Evolutionary conservation across 2,113 vertebrate species (phyloP).

Genomic region (Notothenia rossii): DNA sequence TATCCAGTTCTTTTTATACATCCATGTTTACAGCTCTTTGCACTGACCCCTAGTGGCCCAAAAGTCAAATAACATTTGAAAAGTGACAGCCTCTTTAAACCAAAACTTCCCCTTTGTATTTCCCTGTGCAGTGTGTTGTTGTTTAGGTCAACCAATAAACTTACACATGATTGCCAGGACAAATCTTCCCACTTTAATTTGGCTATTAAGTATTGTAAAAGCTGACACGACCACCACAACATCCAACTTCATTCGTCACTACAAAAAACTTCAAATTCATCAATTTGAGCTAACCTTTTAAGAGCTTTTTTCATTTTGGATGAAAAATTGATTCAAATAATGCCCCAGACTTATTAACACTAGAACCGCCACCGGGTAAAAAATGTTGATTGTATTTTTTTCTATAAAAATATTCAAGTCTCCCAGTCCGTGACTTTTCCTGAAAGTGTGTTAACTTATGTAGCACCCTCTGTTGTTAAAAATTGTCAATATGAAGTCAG

Average conservation of each 20-base stretch:
- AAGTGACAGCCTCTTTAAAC: not conserved
- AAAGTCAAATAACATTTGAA: too few relatives aligned
- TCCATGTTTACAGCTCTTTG: not conserved
- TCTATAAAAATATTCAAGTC: too few relatives aligned
- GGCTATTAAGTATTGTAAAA: not conserved
- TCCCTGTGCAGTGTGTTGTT: not conserved
- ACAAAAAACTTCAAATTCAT: too few relatives aligned
- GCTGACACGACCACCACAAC: too few relatives aligned
- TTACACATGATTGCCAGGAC: not conserved
- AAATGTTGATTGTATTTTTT: too few relatives aligned
- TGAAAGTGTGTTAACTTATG: too few relatives aligned
- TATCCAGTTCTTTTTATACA: too few relatives aligned
- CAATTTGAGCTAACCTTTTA: slow-evolving; percentile 23
- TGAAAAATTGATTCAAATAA: slow-evolving; percentile 9
- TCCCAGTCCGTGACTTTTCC: too few relatives aligned
- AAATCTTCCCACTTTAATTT: not conserved
- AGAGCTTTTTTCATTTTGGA: not conserved
- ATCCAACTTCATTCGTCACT: too few relatives aligned
- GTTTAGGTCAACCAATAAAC: not conserved
- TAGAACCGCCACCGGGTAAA: too few relatives aligned
- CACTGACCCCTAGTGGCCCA: not conserved
- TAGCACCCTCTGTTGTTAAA: too few relatives aligned
- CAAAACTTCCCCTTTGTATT: not conserved
- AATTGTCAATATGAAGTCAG: too few relatives aligned
- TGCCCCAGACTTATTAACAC: not conserved